phyloP scores from a whole-genome alignment of 2,888 invertebrate genomes.

The Acleris holmiana region DNA sequence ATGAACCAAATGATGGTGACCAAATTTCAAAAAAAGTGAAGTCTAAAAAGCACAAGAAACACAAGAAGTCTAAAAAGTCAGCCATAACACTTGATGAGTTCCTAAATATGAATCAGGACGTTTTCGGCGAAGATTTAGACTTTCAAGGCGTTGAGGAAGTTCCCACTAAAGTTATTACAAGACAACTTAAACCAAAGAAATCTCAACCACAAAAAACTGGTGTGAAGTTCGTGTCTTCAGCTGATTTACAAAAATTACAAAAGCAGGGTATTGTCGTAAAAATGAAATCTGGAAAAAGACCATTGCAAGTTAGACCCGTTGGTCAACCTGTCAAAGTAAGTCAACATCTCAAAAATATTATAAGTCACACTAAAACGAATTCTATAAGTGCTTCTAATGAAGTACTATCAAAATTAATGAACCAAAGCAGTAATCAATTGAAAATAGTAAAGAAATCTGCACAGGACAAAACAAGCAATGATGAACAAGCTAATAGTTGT shows the following conservation, averaged over 20 bases:
- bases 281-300: conserved; percentile 52
- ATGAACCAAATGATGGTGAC: conserved; percentile 54
- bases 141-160: conserved; percentile 78
- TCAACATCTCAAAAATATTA: conserved; percentile 37
- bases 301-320: conserved; percentile 38
- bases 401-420: conserved; percentile 69
- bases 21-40: conserved; percentile 50
- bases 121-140: conserved; percentile 77
- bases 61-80: conserved; percentile 74
- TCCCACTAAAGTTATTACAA: conserved; percentile 68
- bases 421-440: conserved; percentile 72
- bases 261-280: conserved; percentile 73
- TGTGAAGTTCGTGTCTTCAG: conserved; percentile 50
- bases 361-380: conserved; percentile 41
- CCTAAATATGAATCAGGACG: conserved; percentile 78
- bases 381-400: conserved; percentile 57
- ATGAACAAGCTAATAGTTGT: conserved; percentile 32
- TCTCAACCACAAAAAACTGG: conserved; percentile 41
- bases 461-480: conserved; percentile 43
- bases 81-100: conserved; percentile 79
- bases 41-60: conserved; percentile 75
- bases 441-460: conserved; percentile 68
- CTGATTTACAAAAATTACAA: conserved; percentile 70
- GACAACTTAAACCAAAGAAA: conserved; percentile 65
- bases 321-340: conserved; percentile 39